A percentile compares a stretch with the other conserved stretches of the same genome.
Evolutionary conservation across 2,888 invertebrate species (phyloP).

Genomic region (Ecliptopera silaceata): DNA sequence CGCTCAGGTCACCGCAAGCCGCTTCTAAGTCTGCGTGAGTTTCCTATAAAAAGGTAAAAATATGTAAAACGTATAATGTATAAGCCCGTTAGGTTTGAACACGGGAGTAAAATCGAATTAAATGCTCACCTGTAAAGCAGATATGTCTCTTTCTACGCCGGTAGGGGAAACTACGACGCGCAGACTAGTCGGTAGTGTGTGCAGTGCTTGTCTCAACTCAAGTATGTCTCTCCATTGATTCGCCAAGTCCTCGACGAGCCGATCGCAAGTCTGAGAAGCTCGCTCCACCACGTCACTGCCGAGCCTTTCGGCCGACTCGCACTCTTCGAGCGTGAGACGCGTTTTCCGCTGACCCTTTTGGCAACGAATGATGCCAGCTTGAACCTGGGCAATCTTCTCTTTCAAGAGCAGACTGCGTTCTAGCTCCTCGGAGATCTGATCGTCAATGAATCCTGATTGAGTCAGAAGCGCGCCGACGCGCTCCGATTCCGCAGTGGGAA

Average conservation of each 20-base stretch:
- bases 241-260: constrained; percentile 86
- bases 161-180: constrained; percentile 90
- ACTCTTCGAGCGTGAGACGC: constrained; percentile 86
- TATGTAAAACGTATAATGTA: background rate
- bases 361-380: constrained; percentile 87
- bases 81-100: no score
- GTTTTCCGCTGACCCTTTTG: constrained; percentile 86
- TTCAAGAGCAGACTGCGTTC: constrained; percentile 89
- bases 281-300: constrained; percentile 91
- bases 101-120: no score
- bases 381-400: constrained; percentile 88
- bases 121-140: constrained; percentile 74
- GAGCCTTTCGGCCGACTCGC: constrained; percentile 87
- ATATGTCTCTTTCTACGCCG: constrained; percentile 89
- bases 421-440: constrained; percentile 89
- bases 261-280: constrained; percentile 88
- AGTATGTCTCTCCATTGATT: constrained; percentile 91
- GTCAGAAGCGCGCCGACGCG: constrained; percentile 88
- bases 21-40: constrained; percentile 88
- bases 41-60: constrained; percentile 77
- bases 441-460: constrained; percentile 87
- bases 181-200: constrained; percentile 89
- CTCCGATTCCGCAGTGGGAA: constrained; percentile 90
- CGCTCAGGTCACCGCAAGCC: constrained; percentile 86
- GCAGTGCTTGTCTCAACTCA: constrained; percentile 88